Evolutionary conservation across 2,113 vertebrate species (phyloP).

Genomic region (Hemicordylus capensis): DNA sequence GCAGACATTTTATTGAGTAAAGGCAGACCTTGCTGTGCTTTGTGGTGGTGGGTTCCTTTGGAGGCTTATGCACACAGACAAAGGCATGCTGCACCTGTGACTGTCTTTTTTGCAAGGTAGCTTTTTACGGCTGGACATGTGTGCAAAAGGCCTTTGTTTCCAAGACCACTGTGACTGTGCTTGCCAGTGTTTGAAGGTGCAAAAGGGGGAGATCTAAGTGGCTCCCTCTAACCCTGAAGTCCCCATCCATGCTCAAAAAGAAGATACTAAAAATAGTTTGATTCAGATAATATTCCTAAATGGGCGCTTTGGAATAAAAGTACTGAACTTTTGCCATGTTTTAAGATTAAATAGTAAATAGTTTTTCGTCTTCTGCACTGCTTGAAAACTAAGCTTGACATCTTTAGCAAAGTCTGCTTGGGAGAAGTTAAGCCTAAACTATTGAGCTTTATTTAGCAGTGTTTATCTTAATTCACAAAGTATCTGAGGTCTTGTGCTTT

Average conservation of each 20-base stretch:
- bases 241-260: neutral
- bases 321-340: neutral
- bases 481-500: neutral
- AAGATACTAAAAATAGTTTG: neutral
- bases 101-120: neutral
- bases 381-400: neutral
- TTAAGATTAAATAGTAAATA: neutral
- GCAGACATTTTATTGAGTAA: neutral
- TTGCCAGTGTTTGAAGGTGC: neutral
- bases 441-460: too few relatives aligned
- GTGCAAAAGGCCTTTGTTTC: neutral
- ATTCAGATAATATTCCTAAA: neutral
- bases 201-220: too few relatives aligned
- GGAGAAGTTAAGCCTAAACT: neutral
- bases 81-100: neutral
- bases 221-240: neutral
- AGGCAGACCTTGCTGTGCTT: neutral
- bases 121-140: neutral
- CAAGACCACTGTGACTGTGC: too few relatives aligned
- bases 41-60: neutral
- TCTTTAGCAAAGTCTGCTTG: neutral
- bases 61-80: neutral
- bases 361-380: neutral
- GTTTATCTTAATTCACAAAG: neutral
- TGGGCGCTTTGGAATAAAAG: neutral